A percentile compares a stretch with the other conserved stretches of the same genome.
phyloP scores from a whole-genome alignment of 2,797 vertebrate species.

The Microctenopoma steveboyesi region DNA sequence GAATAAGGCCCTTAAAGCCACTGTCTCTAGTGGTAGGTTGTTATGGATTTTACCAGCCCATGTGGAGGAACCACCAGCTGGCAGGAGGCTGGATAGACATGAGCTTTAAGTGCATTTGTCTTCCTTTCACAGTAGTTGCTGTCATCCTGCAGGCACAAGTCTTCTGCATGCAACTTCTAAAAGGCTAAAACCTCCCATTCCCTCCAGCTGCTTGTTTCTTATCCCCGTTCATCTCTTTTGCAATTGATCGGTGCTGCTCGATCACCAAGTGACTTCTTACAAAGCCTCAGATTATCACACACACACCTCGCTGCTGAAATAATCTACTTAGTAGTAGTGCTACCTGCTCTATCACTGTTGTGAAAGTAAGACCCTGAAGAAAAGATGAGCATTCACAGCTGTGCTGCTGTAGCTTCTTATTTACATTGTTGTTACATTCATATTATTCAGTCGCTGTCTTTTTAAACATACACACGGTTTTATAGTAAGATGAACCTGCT shows the following conservation, averaged over 20 bases:
- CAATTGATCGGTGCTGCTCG: constrained; percentile 42
- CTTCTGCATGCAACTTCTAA: constrained; percentile 48
- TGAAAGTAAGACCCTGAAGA: constrained; percentile 71
- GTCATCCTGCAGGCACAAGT: constrained; percentile 35
- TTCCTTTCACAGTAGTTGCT: constrained; percentile 41
- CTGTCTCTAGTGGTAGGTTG: constrained; percentile 41
- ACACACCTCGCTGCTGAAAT: constrained; percentile 20
- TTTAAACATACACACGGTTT: constrained; percentile 44
- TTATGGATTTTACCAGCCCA: constrained; percentile 17
- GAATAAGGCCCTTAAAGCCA: constrained; percentile 58
- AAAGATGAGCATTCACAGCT: constrained; percentile 48
- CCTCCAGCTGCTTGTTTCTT: constrained; percentile 43
- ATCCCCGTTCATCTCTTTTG: constrained; percentile 48
- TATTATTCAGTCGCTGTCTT: constrained; percentile 45
- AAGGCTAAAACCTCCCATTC: constrained; percentile 46
- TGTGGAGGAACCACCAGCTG: constrained; percentile 21
- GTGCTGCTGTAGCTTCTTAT: constrained; percentile 46
- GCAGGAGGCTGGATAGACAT: constrained; percentile 44
- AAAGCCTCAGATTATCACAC: constrained; percentile 37
- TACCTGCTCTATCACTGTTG: constrained; percentile 36
- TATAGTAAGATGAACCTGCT: constrained; percentile 45
- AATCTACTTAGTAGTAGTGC: constrained; percentile 17
- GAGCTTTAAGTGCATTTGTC: constrained; percentile 64
- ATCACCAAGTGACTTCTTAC: constrained; percentile 35
- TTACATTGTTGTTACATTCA: constrained; percentile 75